phyloP scores from a whole-genome alignment of 1,140 invertebrate species.

The Lepidotrigona ventralis region DNA sequence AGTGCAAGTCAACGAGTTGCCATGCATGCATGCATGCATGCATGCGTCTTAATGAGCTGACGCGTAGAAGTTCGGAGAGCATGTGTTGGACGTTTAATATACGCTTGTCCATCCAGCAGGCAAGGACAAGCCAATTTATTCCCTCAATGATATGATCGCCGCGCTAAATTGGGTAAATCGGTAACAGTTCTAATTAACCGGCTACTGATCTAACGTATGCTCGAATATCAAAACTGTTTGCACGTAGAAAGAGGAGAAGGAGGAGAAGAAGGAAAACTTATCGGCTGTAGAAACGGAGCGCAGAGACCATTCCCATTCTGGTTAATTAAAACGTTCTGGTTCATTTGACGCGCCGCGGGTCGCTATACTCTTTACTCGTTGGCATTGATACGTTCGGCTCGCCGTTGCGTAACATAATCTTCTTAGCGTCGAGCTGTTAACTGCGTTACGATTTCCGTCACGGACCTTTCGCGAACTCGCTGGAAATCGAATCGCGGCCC shows the following conservation, averaged over 20 bases:
- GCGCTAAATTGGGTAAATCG: conserved; percentile 40
- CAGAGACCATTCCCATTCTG: not conserved
- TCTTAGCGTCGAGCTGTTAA: not conserved
- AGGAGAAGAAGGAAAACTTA: no score
- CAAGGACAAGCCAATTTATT: conserved; percentile 48
- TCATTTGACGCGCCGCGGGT: conserved; percentile 27
- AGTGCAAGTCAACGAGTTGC: not conserved
- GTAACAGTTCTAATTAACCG: conserved; percentile 27
- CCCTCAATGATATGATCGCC: conserved; percentile 47
- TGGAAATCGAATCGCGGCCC: not conserved
- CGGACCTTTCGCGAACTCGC: not conserved
- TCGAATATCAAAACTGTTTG: conserved; percentile 44
- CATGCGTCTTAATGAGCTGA: conserved; percentile 24
- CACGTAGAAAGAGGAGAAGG: not conserved
- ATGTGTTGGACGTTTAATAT: conserved; percentile 30
- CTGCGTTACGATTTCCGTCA: not conserved
- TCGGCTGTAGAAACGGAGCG: not conserved
- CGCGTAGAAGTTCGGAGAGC: conserved; percentile 9
- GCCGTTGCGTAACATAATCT: conserved; percentile 29
- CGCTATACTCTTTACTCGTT: not conserved
- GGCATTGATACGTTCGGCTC: not conserved
- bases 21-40: not conserved
- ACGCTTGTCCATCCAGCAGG: conserved; percentile 27
- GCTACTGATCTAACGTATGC: not conserved
- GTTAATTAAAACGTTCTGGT: conserved; percentile 27